phyloP scores from a whole-genome alignment of 64 coral and sea anemone genomes.

The Porites lutea region DNA sequence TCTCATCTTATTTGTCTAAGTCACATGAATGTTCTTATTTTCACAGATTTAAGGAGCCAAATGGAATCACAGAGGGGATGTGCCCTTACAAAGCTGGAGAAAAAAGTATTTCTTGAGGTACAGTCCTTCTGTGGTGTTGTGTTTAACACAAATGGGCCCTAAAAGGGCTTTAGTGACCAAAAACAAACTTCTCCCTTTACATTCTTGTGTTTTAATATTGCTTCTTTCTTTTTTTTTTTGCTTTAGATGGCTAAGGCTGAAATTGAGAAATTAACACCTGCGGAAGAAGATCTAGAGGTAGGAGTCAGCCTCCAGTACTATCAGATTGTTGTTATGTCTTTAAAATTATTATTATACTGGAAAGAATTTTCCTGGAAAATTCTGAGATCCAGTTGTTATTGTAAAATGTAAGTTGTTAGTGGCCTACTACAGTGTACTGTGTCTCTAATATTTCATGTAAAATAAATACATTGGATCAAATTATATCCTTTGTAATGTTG shows the following conservation, averaged over 20 bases:
- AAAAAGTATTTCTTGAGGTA: constrained; percentile 86
- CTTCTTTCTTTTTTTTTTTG: not conserved
- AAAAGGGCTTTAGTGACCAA: too few relatives aligned
- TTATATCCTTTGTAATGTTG: not conserved
- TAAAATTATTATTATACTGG: not conserved
- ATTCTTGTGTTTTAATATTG: not conserved
- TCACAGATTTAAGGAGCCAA: constrained; percentile 70
- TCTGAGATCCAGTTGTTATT: too few relatives aligned
- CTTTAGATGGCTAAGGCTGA: constrained; percentile 58
- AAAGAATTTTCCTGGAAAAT: too few relatives aligned
- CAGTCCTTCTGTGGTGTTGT: not conserved
- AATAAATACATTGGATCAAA: too few relatives aligned
- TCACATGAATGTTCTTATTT: not conserved
- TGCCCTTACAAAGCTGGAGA: constrained; percentile 73
- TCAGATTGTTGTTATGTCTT: not conserved
- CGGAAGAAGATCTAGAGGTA: not conserved
- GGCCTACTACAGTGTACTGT: too few relatives aligned
- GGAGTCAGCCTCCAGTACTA: not conserved
- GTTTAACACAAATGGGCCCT: too few relatives aligned
- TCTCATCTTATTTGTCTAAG: not conserved
- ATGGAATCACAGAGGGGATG: constrained; percentile 86
- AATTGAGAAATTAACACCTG: constrained; percentile 35
- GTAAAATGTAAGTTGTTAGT: too few relatives aligned
- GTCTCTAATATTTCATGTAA: too few relatives aligned
- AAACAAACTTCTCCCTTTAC: not conserved